phyloP scores from a whole-genome alignment of 1,140 invertebrate species.

The Saccostrea cuccullata region DNA sequence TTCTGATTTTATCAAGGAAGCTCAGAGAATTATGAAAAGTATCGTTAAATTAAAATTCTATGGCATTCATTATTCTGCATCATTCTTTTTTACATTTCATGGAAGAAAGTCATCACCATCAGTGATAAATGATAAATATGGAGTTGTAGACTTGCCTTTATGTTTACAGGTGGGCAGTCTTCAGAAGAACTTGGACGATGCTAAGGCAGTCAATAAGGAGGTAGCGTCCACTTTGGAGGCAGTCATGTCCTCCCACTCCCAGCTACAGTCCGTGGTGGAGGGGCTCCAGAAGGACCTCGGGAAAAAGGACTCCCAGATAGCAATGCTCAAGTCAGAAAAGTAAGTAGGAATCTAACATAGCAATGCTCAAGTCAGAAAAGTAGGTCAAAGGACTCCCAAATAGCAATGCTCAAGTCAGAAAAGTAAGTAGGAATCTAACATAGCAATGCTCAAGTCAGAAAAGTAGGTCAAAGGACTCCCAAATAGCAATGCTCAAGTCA shows the following conservation, averaged over 20 bases:
- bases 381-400: slow-evolving; percentile 67
- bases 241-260: slow-evolving; percentile 75
- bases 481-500: slow-evolving; percentile 67
- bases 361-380: slow-evolving; percentile 59
- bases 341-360: slow-evolving; percentile 71
- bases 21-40: not conserved
- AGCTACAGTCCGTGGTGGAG: slow-evolving; percentile 74
- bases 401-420: slow-evolving; percentile 66
- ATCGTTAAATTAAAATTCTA: not conserved
- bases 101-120: not conserved
- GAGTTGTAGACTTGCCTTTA: not conserved
- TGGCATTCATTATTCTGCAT: not conserved
- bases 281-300: slow-evolving; percentile 74
- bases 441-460: too few relatives aligned
- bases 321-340: slow-evolving; percentile 67
- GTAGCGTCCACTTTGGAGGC: slow-evolving; percentile 73
- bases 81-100: not conserved
- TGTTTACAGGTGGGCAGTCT: slow-evolving; percentile 60
- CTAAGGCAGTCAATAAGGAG: slow-evolving; percentile 73
- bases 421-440: too few relatives aligned
- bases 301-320: slow-evolving; percentile 72
- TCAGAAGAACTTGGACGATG: slow-evolving; percentile 72
- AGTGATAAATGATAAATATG: not conserved
- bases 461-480: slow-evolving; percentile 72
- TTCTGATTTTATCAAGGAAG: not conserved